phyloP scores from a whole-genome alignment of 2,113 vertebrate species.

The Scopus umbretta region DNA sequence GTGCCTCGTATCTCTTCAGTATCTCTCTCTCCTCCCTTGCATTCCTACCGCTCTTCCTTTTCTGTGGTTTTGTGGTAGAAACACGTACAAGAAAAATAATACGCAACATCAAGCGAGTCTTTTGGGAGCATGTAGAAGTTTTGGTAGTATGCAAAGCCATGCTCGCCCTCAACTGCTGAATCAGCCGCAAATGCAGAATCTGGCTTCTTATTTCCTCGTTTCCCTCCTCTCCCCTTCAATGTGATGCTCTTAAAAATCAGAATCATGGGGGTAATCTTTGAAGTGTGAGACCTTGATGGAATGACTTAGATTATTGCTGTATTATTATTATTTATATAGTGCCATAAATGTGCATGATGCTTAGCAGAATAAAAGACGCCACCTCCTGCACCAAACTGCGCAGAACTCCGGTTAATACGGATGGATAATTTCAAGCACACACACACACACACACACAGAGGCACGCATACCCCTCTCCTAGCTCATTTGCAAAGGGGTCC shows the following conservation, averaged over 20 bases:
- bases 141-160: neutral
- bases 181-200: neutral
- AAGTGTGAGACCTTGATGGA: constrained; percentile 23
- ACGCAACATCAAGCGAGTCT: neutral
- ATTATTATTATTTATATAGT: constrained; percentile 49
- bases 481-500: neutral
- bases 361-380: constrained; percentile 18
- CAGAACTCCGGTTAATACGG: neutral
- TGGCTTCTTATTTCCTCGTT: neutral
- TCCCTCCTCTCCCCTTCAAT: neutral
- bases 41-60: neutral
- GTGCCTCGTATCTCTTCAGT: neutral
- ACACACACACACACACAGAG: neutral
- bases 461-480: neutral
- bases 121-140: neutral
- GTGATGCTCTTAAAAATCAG: neutral
- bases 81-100: neutral
- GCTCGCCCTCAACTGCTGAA: neutral
- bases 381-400: neutral
- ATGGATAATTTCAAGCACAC: neutral
- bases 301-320: constrained; percentile 11
- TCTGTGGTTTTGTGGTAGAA: constrained; percentile 26
- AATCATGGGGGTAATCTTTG: neutral
- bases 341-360: neutral
- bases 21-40: neutral